phyloP scores from a whole-genome alignment of 2,113 vertebrate species.

The Myrmophylax atrothorax region DNA sequence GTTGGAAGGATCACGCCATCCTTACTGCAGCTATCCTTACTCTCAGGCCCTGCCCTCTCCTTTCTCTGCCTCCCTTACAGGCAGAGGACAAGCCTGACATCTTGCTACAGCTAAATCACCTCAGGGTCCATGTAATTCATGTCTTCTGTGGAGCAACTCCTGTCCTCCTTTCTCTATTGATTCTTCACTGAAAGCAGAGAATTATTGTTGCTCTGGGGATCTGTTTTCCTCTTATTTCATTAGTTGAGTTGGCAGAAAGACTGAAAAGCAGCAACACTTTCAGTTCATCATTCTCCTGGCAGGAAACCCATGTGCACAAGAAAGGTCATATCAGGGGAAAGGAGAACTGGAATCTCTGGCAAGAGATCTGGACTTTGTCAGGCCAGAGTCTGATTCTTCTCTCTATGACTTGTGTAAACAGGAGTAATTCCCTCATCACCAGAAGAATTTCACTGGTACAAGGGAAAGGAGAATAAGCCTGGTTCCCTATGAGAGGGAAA shows the following conservation, averaged over 20 bases:
- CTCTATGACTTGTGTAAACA: conserved; percentile 53
- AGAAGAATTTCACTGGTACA: conserved; percentile 7
- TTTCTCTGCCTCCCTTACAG: neutral
- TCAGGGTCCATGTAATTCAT: neutral
- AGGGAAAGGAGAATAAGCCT: neutral
- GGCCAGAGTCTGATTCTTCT: conserved; percentile 44
- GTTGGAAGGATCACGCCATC: neutral
- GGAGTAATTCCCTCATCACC: neutral
- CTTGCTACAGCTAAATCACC: neutral
- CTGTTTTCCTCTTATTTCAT: conserved; percentile 12
- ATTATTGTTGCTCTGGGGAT: conserved; percentile 25
- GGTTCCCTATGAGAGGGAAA: neutral
- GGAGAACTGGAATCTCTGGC: conserved; percentile 41
- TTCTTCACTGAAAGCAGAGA: conserved; percentile 6
- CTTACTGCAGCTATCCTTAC: neutral
- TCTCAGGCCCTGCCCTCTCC: neutral
- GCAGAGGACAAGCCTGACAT: neutral
- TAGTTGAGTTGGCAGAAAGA: conserved; percentile 1
- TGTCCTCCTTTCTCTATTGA: conserved; percentile 13
- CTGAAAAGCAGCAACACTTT: neutral
- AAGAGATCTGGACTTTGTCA: conserved; percentile 48
- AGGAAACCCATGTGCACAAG: neutral
- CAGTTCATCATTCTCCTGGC: neutral
- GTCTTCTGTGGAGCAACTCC: neutral
- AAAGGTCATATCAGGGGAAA: conserved; percentile 38